phyloP scores from a whole-genome alignment of 2,113 vertebrate genomes.

The Hepsetus odoe region DNA sequence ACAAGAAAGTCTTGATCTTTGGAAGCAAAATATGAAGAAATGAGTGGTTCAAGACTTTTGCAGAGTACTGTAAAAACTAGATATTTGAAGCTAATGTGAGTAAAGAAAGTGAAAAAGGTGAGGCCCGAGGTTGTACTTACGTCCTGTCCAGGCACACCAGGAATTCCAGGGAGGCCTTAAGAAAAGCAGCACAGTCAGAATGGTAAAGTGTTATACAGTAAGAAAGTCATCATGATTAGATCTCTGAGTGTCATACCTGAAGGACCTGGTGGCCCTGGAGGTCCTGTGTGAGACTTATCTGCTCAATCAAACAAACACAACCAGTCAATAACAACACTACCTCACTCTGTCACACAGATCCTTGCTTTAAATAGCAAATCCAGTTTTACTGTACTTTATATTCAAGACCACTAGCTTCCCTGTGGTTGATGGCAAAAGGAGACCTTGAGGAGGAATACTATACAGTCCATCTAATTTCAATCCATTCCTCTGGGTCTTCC shows the following conservation, averaged over 20 bases:
- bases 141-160: conserved; percentile 81
- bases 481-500: too few species aligned
- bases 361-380: background rate
- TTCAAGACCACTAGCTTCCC: background rate
- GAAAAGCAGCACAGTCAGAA: background rate
- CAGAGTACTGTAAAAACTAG: too few species aligned
- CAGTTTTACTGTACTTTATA: background rate
- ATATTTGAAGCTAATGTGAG: too few species aligned
- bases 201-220: background rate
- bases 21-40: too few species aligned
- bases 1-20: too few species aligned
- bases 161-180: conserved; percentile 71
- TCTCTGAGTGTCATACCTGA: conserved; percentile 33
- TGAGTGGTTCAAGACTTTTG: too few species aligned
- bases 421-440: too few species aligned
- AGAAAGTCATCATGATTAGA: background rate
- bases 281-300: conserved; percentile 38
- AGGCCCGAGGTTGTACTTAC: conserved; percentile 75
- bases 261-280: conserved; percentile 30
- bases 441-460: too few species aligned
- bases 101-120: too few species aligned
- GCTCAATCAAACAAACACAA: background rate
- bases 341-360: background rate
- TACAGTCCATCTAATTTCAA: too few species aligned
- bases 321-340: background rate